A percentile compares a stretch with the other conserved stretches of the same genome.
phyloP scores from a whole-genome alignment of 2,888 invertebrate genomes.

The Caenorhabditis sulstoni region DNA sequence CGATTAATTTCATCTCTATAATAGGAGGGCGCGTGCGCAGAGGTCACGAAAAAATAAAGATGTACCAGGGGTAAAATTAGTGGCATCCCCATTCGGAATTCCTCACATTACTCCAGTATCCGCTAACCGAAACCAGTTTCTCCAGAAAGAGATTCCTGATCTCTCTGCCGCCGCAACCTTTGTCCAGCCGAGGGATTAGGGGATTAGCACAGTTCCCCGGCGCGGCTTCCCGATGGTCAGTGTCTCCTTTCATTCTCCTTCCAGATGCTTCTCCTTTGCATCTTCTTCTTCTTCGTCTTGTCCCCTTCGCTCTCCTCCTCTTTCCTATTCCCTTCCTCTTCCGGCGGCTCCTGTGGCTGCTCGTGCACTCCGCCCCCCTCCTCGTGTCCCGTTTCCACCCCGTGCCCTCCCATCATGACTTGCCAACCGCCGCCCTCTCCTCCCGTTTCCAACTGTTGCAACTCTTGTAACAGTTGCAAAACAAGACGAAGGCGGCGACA shows the following conservation, averaged over 20 bases:
- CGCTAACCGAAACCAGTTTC: not conserved
- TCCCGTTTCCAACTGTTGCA: slow-evolving; percentile 37
- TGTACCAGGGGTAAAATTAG: too few relatives aligned
- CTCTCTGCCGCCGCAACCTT: not conserved
- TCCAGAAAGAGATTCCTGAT: not conserved
- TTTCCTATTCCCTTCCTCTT: slow-evolving; percentile 49
- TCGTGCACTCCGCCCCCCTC: slow-evolving; percentile 42
- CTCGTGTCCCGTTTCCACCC: slow-evolving; percentile 42
- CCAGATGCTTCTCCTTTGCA: slow-evolving; percentile 1
- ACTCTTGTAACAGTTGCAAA: slow-evolving; percentile 47
- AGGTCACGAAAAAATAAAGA: too few relatives aligned
- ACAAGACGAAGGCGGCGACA: slow-evolving; percentile 5
- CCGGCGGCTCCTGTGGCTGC: slow-evolving; percentile 53
- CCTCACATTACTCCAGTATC: too few relatives aligned
- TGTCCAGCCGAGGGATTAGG: slow-evolving; percentile 26
- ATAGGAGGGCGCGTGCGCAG: too few relatives aligned
- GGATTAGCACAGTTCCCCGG: slow-evolving; percentile 54
- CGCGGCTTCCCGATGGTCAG: not conserved
- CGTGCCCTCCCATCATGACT: slow-evolving; percentile 47
- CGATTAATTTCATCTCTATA: too few relatives aligned
- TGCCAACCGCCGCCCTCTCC: slow-evolving; percentile 23
- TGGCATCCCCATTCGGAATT: too few relatives aligned
- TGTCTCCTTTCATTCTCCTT: not conserved
- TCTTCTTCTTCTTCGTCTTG: slow-evolving; percentile 11
- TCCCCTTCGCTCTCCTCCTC: not conserved